Conservation (phyloP, 2,888 invertebrate genomes). For the Iselma pallidipennis region DNA sequence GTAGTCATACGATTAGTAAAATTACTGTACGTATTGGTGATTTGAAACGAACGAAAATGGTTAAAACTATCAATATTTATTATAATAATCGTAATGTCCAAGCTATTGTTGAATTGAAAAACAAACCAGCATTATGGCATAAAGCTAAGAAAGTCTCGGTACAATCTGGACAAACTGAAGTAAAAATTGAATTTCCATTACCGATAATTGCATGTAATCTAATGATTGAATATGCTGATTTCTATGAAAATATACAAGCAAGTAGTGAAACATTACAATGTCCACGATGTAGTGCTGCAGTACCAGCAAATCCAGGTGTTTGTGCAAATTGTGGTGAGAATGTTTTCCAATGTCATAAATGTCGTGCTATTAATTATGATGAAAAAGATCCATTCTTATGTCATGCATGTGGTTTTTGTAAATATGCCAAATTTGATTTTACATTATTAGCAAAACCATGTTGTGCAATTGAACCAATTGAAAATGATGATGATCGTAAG, state of each 20-base stretch:
- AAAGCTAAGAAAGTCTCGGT: constrained; percentile 92
- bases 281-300: constrained; percentile 94
- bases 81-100: constrained; percentile 96
- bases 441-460: constrained; percentile 88
- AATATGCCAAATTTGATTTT: constrained; percentile 98
- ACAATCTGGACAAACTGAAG: constrained; percentile 90
- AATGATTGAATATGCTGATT: constrained; percentile 98
- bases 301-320: constrained; percentile 96
- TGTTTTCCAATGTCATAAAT: constrained; percentile 99
- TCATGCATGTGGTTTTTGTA: constrained; percentile 98
- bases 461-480: constrained; percentile 96
- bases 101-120: constrained; percentile 96
- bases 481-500: constrained; percentile 94
- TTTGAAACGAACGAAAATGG: constrained; percentile 96
- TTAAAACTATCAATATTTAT: constrained; percentile 92
- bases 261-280: constrained; percentile 94
- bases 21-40: constrained; percentile 93
- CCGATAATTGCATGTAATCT: constrained; percentile 98
- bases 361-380: constrained; percentile 97
- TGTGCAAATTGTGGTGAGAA: constrained; percentile 98
- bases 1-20: constrained; percentile 93
- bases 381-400: constrained; percentile 99
- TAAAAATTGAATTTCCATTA: constrained; percentile 95
- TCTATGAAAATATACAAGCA: constrained; percentile 93
- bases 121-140: constrained; percentile 95